Conservation (phyloP, 30 jellyfish, hydroid and myxozoan species). For the Hydractinia echinata region DNA sequence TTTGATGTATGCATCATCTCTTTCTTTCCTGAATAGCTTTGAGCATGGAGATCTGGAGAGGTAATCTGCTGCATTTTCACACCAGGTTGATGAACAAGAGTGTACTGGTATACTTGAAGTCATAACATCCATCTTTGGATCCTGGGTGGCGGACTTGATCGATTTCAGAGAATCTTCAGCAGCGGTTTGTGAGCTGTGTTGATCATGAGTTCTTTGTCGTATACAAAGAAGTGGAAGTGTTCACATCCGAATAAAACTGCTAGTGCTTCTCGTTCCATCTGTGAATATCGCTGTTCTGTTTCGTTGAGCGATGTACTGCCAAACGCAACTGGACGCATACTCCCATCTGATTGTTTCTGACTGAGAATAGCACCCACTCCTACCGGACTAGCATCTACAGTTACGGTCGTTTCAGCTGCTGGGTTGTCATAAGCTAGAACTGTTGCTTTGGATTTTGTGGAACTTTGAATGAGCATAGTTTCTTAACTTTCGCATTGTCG, state of each 20-base stretch:
- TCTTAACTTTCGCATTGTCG: background rate
- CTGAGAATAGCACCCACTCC: constrained; percentile 58
- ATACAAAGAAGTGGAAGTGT: constrained; percentile 15
- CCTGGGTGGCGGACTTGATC: too few species aligned
- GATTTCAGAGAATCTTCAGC: too few species aligned
- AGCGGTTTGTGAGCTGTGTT: background rate
- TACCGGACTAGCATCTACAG: constrained; percentile 54
- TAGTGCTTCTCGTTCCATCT: too few species aligned
- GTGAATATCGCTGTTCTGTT: constrained; percentile 15
- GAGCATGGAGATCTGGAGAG: too few species aligned
- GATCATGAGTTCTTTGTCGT: constrained; percentile 29
- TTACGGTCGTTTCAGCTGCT: constrained; percentile 33
- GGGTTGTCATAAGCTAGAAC: constrained; percentile 33
- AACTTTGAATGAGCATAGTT: constrained; percentile 19
- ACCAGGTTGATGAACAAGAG: too few species aligned
- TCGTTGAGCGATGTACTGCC: constrained; percentile 27
- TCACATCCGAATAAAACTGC: too few species aligned
- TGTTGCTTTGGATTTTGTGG: constrained; percentile 8
- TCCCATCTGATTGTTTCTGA: constrained; percentile 41
- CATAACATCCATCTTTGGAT: too few species aligned
- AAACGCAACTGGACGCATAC: constrained; percentile 21
- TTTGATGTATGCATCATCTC: too few species aligned
- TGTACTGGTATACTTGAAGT: too few species aligned
- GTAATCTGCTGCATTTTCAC: too few species aligned
- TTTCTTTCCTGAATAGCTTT: too few species aligned